These are phyloP conservation scores for Lacerta agilis DNA, from an alignment of 2,797 vertebrate species.

Conservation along the genomic window DNA sequence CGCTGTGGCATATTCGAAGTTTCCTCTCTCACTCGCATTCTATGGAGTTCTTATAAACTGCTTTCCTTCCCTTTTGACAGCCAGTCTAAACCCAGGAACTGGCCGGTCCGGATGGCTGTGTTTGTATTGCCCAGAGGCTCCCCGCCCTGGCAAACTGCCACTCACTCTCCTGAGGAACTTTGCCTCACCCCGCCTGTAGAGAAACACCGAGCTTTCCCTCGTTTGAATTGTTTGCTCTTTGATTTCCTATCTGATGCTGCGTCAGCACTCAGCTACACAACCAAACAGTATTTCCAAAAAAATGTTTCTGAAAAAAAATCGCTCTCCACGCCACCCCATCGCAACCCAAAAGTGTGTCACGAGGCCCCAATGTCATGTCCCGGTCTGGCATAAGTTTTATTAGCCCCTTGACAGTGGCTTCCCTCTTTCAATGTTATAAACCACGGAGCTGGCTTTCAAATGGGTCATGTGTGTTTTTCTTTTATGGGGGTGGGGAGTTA, in stretches of 20 bases:
- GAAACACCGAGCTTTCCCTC: not conserved
- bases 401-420: not conserved
- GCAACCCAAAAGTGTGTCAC: not conserved
- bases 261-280: not conserved
- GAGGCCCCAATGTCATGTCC: not conserved
- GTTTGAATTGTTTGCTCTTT: not conserved
- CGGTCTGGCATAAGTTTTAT: conserved; percentile 1
- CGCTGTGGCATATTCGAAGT: not conserved
- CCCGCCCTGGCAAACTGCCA: not conserved
- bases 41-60: not conserved
- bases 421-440: conserved; percentile 7
- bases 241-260: not conserved
- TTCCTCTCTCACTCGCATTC: not conserved
- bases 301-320: not conserved
- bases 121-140: conserved; percentile 2
- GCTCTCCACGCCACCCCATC: not conserved
- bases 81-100: conserved; percentile 17
- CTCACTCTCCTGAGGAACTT: not conserved
- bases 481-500: not conserved
- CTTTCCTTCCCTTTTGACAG: not conserved
- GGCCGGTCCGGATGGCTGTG: not conserved
- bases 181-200: not conserved
- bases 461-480: not conserved
- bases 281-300: not conserved
- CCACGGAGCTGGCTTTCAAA: not conserved